Base-by-base conservation (phyloP, 35 echinoderm and acorn worm genomes). In the Hemicentrotus pulcherrimus region DNA sequence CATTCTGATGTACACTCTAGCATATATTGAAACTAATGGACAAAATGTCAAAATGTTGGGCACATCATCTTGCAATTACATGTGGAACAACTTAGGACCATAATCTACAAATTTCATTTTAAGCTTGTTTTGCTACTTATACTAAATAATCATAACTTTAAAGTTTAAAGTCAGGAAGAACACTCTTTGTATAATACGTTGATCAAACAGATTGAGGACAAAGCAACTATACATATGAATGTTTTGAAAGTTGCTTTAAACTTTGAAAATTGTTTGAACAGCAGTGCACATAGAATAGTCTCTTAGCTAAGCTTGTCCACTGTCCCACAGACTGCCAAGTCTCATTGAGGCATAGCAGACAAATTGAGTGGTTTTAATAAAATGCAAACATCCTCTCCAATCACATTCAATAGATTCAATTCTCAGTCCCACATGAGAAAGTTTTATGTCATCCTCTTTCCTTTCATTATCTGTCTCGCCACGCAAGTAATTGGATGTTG, bases 401-500 rank as follows among this genome's bases (percentile, higher is more conserved):
- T 90, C 88, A 90, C 88, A 90, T 90, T 47, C 88, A 41, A 90
- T 90, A 33, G 88, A 45, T 45, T 90, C 88, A 90, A 15, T 47
- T 90, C 88, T 90, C 88, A 90, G 88, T 90, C 88, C 88, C 88
- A 90, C 88, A 47, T 45, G 88, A 28, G 65, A 90, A 33, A 90
- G 88, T 90, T 47, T 30, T 90, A 47, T 47, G 88, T 90, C 88
- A 45, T 90, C 88, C 46, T 90, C 88, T 90, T 90, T 90, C 88
- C 88, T 47, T 30, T 90, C 88, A 90, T 90, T 90, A 90, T 90
- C 88, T 90, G 88, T 90, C 88, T 90, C 88, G 88, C 88, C 88
- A 32, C 32, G 24, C 88, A 33, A 15, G 88, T 90, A 90, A 90
- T 90, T 90, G 88, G 88, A 45, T 90, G 46, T 78, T 78, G 65